Percentiles rank a stretch among this genome's conserved stretches.
phyloP scores from a whole-genome alignment of 30 jellyfish, hydroid and myxozoan species.

The Aurelia aurita complex sp. Pacific region DNA sequence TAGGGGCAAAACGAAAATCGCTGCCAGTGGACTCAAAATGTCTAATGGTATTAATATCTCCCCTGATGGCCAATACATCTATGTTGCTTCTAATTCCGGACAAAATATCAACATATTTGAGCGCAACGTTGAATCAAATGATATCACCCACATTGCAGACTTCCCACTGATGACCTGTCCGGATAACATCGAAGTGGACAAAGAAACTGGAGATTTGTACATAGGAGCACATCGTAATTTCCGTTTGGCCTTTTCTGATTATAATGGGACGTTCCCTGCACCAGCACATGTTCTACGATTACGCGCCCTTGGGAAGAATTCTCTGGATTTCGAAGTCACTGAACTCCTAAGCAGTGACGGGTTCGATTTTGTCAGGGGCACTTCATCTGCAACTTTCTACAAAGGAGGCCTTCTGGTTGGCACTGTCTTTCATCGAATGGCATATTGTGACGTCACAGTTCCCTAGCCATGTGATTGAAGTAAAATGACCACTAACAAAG shows the following conservation, averaged over 20 bases:
- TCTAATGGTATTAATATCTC: conserved; percentile 83
- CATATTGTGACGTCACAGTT: conserved; percentile 58
- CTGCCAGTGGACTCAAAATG: conserved; percentile 16
- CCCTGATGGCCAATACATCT: conserved; percentile 58
- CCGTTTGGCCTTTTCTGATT: conserved; percentile 30
- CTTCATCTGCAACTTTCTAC: conserved; percentile 55
- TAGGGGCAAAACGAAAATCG: conserved; percentile 54
- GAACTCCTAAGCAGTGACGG: conserved; percentile 85
- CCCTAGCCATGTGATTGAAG: background rate
- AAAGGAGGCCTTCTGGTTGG: conserved; percentile 79
- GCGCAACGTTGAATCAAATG: conserved; percentile 28
- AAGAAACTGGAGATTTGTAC: conserved; percentile 69
- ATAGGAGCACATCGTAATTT: conserved; percentile 58
- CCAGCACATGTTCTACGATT: conserved; percentile 67
- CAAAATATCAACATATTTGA: conserved; percentile 20
- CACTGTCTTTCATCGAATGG: conserved; percentile 79
- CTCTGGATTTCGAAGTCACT: conserved; percentile 36
- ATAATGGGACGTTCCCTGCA: conserved; percentile 48
- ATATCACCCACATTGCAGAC: conserved; percentile 15
- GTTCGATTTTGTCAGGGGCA: conserved; percentile 67
- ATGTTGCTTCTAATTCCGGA: conserved; percentile 42
- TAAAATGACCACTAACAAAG: too few relatives aligned
- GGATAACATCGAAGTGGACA: conserved; percentile 81
- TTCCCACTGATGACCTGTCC: conserved; percentile 35
- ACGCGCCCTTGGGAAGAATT: conserved; percentile 20